These are phyloP conservation scores for Nomia melanderi DNA, from an alignment of 1,140 invertebrate species.

Conservation along the genomic window DNA sequence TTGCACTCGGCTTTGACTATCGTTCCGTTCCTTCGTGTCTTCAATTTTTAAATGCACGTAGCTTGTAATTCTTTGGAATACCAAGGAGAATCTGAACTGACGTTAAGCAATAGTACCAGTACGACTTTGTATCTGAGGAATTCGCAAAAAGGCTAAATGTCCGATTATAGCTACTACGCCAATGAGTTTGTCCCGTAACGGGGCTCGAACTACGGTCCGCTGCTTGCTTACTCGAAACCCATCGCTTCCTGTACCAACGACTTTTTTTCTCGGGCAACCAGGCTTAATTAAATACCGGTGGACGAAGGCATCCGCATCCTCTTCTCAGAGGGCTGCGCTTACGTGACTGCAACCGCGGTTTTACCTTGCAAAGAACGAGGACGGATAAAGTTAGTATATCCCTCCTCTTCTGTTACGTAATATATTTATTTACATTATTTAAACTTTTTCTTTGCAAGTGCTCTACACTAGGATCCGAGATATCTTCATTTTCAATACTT, in stretches of 20 bases:
- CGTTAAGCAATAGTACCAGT: slow-evolving; percentile 12
- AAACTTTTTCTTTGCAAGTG: too few relatives aligned
- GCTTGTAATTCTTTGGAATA: slow-evolving; percentile 38
- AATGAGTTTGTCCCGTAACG: slow-evolving; percentile 62
- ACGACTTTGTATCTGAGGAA: not conserved
- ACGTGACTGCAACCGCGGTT: slow-evolving; percentile 22
- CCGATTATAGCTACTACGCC: slow-evolving; percentile 52
- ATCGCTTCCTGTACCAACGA: slow-evolving; percentile 64
- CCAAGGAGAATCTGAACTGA: slow-evolving; percentile 28
- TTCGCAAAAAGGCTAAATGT: not conserved
- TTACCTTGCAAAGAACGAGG: slow-evolving; percentile 13
- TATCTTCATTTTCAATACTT: too few relatives aligned
- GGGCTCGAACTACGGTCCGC: slow-evolving; percentile 56
- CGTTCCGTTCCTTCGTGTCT: slow-evolving; percentile 41
- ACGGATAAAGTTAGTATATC: not conserved
- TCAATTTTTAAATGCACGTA: slow-evolving; percentile 50
- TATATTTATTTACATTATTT: too few relatives aligned
- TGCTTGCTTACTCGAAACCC: slow-evolving; percentile 62
- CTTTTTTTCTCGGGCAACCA: slow-evolving; percentile 49
- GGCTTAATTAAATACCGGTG: slow-evolving; percentile 63
- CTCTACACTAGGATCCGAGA: too few relatives aligned
- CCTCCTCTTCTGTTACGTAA: not conserved
- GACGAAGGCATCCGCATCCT: slow-evolving; percentile 31
- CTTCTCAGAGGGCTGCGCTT: slow-evolving; percentile 12
- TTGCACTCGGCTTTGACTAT: slow-evolving; percentile 30